Evolutionary conservation across 2,888 invertebrate genomes (phyloP).

Genomic region (Ennomos erosarius): DNA sequence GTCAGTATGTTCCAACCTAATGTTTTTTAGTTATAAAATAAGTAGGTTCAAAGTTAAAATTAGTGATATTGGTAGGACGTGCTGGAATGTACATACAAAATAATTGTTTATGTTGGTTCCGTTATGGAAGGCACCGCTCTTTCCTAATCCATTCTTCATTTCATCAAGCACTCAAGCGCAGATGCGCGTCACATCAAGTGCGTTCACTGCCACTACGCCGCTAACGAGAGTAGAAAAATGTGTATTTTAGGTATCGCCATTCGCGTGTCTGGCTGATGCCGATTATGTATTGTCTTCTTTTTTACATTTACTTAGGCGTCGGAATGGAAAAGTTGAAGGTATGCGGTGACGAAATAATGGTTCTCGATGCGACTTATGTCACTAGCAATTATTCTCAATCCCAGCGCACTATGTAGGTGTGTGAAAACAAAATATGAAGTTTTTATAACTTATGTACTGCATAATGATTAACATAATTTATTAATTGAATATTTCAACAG

Average conservation of each 20-base stretch:
- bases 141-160: slow-evolving; percentile 18
- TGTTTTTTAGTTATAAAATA: too few relatives aligned
- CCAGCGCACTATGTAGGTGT: neutral
- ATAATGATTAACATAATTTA: too few relatives aligned
- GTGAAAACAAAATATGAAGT: too few relatives aligned
- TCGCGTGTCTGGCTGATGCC: slow-evolving; percentile 62
- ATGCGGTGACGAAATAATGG: slow-evolving; percentile 64
- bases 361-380: slow-evolving; percentile 56
- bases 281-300: slow-evolving; percentile 72
- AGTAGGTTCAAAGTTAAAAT: too few relatives aligned
- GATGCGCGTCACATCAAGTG: neutral
- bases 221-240: slow-evolving; percentile 33
- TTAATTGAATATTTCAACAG: too few relatives aligned
- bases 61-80: too few relatives aligned
- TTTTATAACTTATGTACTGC: too few relatives aligned
- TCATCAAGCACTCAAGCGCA: slow-evolving; percentile 6
- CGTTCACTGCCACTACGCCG: neutral
- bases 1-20: too few relatives aligned
- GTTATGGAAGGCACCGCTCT: slow-evolving; percentile 2
- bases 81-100: neutral
- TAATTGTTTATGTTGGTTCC: slow-evolving; percentile 3
- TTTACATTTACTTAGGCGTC: slow-evolving; percentile 66
- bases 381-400: slow-evolving; percentile 36
- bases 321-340: slow-evolving; percentile 77
- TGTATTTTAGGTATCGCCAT: slow-evolving; percentile 31